Percentiles rank a stretch among this genome's conserved stretches.
Conservation (phyloP, 2,113 vertebrate species). For the Sturnus vulgaris region DNA sequence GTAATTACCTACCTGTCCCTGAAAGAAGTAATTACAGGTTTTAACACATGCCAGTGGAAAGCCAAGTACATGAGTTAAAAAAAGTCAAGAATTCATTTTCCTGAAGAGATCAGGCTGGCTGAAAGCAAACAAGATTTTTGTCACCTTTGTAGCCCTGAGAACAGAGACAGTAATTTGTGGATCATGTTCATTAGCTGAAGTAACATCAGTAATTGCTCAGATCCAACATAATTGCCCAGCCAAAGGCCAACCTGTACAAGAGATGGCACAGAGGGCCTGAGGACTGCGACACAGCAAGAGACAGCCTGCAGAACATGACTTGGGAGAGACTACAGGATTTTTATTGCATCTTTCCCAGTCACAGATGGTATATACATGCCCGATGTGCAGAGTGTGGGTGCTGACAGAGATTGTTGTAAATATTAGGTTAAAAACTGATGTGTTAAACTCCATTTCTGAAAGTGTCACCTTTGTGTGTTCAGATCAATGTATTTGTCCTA, state of each 20-base stretch:
- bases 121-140: constrained; percentile 9
- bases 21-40: not conserved
- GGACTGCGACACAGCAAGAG: not conserved
- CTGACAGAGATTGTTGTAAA: not conserved
- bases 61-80: not conserved
- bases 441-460: not conserved
- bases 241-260: not conserved
- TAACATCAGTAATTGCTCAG: not conserved
- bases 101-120: not conserved
- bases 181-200: not conserved
- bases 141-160: not conserved
- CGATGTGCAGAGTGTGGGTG: not conserved
- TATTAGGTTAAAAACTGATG: not conserved
- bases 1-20: not conserved
- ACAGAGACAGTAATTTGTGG: not conserved
- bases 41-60: not conserved
- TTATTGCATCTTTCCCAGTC: not conserved
- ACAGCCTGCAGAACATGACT: not conserved
- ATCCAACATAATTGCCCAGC: not conserved
- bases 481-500: not conserved
- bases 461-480: not conserved
- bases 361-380: not conserved
- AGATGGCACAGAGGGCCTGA: not conserved
- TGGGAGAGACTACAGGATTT: not conserved
- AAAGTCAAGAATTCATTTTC: constrained; percentile 2